Base-by-base conservation (phyloP, 2,797 vertebrate species). In the Lagorchestes hirsutus region DNA sequence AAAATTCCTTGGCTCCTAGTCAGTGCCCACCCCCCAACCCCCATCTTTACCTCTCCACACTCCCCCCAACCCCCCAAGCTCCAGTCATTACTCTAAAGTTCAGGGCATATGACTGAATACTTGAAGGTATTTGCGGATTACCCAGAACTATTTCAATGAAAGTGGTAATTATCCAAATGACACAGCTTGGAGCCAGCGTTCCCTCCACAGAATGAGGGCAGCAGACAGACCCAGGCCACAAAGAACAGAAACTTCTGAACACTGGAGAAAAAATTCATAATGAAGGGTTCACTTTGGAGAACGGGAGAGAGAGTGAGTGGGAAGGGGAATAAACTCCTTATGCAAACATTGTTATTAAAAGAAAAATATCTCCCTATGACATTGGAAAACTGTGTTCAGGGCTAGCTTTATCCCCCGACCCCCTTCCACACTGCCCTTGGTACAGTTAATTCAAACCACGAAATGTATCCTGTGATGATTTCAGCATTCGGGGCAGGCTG, bases 291-390 rank as follows among this genome's bases (percentile, higher is more conserved):
- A 92, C 97, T 98, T 97, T n/a, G 96, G 97, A 96, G 74, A 87
- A 22, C 9, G 9, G 40, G 74, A 46, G 67, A 82, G 67, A 82
- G 74, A 87, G 74, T 87, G 40, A 87, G 74, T 46, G 40, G 74
- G 74, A 87, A 87, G 74, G 46, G 62, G 92, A 96, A 96, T 97
- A 93, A 90, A 90, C 95, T 94, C 96, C 97, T 98, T 97, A 96
- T 96, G 97, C 95, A 55, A 98, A 97, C 31, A 6, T 92, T 97
- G 96, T 98, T 98, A 97, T 98, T 97, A 95, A 97, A 98, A 97
- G 97, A 97, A 98, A 98, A 98, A 97, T 92, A 94, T 91, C 97
- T 98, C 96, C 98, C 98, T 97, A 98, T 97, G 97, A 95, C 96
- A 94, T 93, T 95, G 50, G 5, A 95, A 98, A 97, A 96, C 97